Evolutionary conservation across 2,113 vertebrate species (phyloP), one percentile per base, ranked within the genome.

Genomic region (Laterallus jamaicensis): DNA sequence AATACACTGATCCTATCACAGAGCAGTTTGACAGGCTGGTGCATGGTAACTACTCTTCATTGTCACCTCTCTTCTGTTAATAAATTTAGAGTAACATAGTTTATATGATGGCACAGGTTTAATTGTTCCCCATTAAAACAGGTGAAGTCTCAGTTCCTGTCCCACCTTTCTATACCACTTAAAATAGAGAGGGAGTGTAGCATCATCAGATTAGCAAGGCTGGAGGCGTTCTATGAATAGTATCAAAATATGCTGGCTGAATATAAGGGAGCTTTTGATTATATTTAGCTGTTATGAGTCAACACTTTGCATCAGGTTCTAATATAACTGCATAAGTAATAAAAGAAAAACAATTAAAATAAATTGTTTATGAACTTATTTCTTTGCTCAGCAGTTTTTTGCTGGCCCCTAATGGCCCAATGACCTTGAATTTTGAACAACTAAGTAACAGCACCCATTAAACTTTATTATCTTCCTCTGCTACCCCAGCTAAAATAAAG

Each of bases 371-470:
- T 60, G 25, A 79, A 14, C 44, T 49, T 91, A 29, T 67, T 93
- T 93, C 73, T 90, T 91, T 37, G 84, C 39, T 96, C 83, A 94
- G 39, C 35, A 58, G 6, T 64, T 88, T 94, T 95, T 44, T 73
- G 49, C 81, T 80, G 77, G 37, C 78, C 15, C 19, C 31, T 78
- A 2, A 13, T 60, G 47, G 88, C 73, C 35, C 47, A 78, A 50
- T 76, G 90, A 96, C 85, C 88, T 97, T 95, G 58, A 73, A 55
- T 88, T 84, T 92, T 90, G 50, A 86, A 37, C 67, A 95, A 79
- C 64, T 75, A 87, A 86, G 39, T 97, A 78, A n/a, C 14, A 31
- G 59, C 52, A 56, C 16, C 25, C 55, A 64, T 93, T 92, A 90
- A 70, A 78, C n/a, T 96, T 78, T 59, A 92, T 83, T 81, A 49